Evolutionary conservation across 2,113 vertebrate species (phyloP).

Genomic region (Vicugna pacos): DNA sequence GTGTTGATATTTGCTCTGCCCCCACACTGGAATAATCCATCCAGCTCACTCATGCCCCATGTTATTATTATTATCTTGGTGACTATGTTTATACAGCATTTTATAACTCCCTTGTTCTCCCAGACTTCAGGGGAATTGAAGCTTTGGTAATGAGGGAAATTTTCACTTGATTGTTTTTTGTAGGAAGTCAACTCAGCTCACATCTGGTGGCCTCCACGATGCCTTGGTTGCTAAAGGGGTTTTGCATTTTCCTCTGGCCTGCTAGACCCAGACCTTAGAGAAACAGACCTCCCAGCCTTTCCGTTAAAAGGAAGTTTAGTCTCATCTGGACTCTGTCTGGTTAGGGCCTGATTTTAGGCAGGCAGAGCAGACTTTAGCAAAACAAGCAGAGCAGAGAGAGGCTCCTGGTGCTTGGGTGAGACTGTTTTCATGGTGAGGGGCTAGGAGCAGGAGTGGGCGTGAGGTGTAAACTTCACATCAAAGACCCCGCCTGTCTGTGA

Average conservation of each 20-base stretch:
- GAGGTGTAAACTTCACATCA: not conserved
- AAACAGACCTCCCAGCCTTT: not conserved
- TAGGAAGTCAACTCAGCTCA: conserved; percentile 9
- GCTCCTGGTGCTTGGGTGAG: not conserved
- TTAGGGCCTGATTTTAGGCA: not conserved
- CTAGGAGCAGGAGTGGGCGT: not conserved
- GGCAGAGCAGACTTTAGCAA: conserved; percentile 9
- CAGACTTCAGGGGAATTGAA: not conserved
- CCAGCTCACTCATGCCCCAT: not conserved
- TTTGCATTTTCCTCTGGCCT: conserved; percentile 12
- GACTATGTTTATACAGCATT: not conserved
- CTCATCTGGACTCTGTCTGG: not conserved
- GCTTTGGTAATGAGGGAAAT: not conserved
- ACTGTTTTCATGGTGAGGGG: not conserved
- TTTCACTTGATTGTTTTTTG: not conserved
- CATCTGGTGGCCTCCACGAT: not conserved
- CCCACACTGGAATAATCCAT: not conserved
- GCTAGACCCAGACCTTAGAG: not conserved
- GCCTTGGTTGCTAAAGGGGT: not conserved
- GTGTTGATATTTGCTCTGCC: not conserved
- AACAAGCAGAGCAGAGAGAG: not conserved
- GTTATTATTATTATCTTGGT: not conserved
- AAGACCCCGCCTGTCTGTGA: not conserved
- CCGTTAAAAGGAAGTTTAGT: not conserved
- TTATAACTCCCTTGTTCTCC: not conserved